Conservation (phyloP, 2,113 vertebrate genomes). For the Psilopogon haemacephalus region DNA sequence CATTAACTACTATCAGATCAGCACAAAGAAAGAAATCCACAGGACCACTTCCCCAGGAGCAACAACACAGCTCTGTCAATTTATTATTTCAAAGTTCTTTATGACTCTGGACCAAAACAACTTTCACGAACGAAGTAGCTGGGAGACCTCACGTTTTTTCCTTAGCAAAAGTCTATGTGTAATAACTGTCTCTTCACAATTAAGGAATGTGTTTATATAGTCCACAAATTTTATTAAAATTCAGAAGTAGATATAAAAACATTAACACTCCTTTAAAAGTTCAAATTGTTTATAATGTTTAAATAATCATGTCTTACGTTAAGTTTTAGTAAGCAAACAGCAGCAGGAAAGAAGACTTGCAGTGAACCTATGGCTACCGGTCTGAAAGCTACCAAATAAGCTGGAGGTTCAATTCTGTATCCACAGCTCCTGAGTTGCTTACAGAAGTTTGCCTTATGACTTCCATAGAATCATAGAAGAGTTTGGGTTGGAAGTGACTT, state of each 20-base stretch:
- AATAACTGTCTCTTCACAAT: background rate
- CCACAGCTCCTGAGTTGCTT: background rate
- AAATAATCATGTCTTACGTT: background rate
- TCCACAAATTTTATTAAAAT: background rate
- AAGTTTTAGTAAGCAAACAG: background rate
- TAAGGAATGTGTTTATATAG: background rate
- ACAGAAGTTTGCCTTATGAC: fast-evolving
- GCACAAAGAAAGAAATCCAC: background rate
- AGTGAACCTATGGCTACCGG: background rate
- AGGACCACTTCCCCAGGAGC: background rate
- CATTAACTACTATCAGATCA: background rate
- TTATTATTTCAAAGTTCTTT: background rate
- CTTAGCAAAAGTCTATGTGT: background rate
- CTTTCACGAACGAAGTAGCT: background rate
- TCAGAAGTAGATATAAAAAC: background rate
- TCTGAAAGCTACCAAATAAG: background rate
- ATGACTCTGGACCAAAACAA: background rate
- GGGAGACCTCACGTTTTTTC: background rate
- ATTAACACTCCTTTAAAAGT: background rate
- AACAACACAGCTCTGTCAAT: background rate
- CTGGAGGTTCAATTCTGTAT: background rate
- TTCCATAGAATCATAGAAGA: background rate
- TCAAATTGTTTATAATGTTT: background rate
- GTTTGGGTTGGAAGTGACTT: background rate
- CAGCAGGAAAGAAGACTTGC: fast-evolving